Conservation (phyloP, 2,888 invertebrate species). For the Nomada lathburiana region DNA sequence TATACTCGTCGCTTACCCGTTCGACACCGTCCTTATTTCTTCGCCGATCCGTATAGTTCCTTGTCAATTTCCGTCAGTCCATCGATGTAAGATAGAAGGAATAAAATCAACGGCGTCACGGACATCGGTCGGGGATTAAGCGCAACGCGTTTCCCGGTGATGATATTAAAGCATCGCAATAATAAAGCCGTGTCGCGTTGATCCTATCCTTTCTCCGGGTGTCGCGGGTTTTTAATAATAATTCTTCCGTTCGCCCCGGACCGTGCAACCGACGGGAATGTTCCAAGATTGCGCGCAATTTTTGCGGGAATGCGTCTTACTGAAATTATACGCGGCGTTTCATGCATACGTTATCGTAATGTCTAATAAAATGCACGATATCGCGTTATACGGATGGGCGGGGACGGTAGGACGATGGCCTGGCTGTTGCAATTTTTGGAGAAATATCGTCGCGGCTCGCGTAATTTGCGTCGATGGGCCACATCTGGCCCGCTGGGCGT, state of each 20-base stretch:
- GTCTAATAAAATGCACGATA: conserved; percentile 55
- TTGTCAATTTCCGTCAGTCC: neutral
- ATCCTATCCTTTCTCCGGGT: conserved; percentile 3
- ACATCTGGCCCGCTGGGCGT: conserved; percentile 44
- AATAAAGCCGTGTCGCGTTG: conserved; percentile 39
- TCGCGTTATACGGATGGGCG: neutral
- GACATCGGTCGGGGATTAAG: conserved; percentile 15
- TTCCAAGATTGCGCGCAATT: conserved; percentile 48
- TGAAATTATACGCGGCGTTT: conserved; percentile 45
- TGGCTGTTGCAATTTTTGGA: conserved; percentile 51
- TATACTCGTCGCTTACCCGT: too few species aligned
- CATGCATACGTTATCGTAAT: conserved; percentile 48
- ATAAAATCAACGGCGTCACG: neutral
- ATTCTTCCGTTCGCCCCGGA: neutral
- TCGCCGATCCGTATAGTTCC: neutral
- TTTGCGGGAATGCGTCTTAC: conserved; percentile 37
- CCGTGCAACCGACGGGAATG: conserved; percentile 4
- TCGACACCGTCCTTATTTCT: too few species aligned
- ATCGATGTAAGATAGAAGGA: neutral
- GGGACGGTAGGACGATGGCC: neutral
- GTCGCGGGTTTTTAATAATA: conserved; percentile 44
- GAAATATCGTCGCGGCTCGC: conserved; percentile 52
- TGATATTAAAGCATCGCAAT: conserved; percentile 39
- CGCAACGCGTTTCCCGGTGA: conserved; percentile 13
- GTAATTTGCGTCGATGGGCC: conserved; percentile 60